Evolutionary conservation across 2,113 vertebrate genomes (phyloP).

Genomic region (Bucco capensis): DNA sequence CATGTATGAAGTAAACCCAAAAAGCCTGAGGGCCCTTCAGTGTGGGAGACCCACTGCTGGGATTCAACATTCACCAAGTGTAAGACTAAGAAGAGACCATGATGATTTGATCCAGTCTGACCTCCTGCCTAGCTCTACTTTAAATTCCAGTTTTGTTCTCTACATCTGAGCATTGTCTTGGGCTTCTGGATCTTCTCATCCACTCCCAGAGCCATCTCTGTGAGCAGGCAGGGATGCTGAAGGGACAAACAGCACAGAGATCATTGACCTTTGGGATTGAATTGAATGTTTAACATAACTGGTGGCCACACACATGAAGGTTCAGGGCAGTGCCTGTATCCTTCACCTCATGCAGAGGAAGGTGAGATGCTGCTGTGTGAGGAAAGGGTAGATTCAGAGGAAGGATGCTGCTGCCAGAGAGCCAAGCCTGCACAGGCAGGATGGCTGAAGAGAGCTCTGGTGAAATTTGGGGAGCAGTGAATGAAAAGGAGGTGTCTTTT

Average conservation of each 20-base stretch:
- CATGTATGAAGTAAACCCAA: not conserved
- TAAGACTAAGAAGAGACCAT: not conserved
- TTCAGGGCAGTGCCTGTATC: not conserved
- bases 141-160: not conserved
- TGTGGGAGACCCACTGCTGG: rapidly evolving
- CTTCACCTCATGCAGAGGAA: rapidly evolving
- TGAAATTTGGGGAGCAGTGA: not conserved
- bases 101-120: not conserved
- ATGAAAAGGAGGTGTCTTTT: not conserved
- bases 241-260: not conserved
- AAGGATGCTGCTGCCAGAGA: not conserved
- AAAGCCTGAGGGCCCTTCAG: not conserved
- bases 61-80: not conserved
- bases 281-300: not conserved
- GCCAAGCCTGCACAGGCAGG: not conserved
- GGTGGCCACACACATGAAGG: not conserved
- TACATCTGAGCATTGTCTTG: not conserved
- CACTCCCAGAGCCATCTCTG: not conserved
- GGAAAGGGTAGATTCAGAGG: not conserved
- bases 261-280: not conserved
- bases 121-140: not conserved
- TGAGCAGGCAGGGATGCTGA: not conserved
- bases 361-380: not conserved
- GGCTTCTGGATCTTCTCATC: not conserved
- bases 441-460: not conserved